Evolutionary conservation across 2,113 vertebrate species (phyloP), one percentile per base, ranked within the genome.

Genomic region (Sylvilagus bachmani): DNA sequence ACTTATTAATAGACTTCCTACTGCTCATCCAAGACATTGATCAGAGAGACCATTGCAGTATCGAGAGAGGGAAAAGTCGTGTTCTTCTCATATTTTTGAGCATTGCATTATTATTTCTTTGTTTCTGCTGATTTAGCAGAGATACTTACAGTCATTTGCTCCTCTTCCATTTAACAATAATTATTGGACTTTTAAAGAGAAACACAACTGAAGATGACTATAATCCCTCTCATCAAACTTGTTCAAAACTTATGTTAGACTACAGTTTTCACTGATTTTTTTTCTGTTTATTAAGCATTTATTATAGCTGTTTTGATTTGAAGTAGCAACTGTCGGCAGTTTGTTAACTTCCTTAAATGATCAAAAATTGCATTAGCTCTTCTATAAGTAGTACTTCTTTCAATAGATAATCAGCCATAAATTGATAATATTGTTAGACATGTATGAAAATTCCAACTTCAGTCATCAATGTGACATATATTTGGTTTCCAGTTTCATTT

Each of bases 271-370:
- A 44, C 44, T 44, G 6, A 88, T 77, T 77, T 86, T 75, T 8
- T 61, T 27, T n/a, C 84, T 53, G 29, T 53, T 90, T 55, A 86
- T 7, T 70, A 88, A 70, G 21, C 81, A 81, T 64, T 94, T 70
- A 85, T 44, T 92, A 82, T 19, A 78, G 51, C 16, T 95, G 87
- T 36, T 69, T 88, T 93, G 24, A 73, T 77, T 94, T 92, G 79
- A 97, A 97, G 79, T 74, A 86, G 61, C 49, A 96, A 79, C 31
- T 84, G 0, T 70, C 67, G 55, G 71, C 27, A 55, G 89, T 93
- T 95, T 93, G 53, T 89, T 93, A 85, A 89, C 82, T 91, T 25
- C 16, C 38, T 77, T 89, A n/a, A 95, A 88, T 66, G 31, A 29
- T 85, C 82, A 84, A 83, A 80, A 93, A 58, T 86, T 96, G 61